Evolutionary conservation across 2,113 vertebrate species (phyloP), one percentile per base, ranked within the genome.

Genomic region (Leptocoma aspasia): DNA sequence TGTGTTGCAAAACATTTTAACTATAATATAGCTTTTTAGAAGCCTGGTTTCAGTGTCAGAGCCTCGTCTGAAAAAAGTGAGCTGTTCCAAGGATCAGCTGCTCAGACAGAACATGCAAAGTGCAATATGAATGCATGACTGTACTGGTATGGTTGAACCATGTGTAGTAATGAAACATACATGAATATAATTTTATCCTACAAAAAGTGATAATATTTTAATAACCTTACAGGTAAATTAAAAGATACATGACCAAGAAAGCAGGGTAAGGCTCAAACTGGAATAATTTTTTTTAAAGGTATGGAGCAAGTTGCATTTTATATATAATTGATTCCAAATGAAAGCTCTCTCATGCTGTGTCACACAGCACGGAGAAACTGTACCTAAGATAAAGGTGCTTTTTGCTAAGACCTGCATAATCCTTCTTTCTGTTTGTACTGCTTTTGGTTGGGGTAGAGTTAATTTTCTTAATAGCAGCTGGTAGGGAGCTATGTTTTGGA

Each of bases 151-250:
- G 11, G 57, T 52, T 59, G 14, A 86, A 56, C 8, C 65, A 85
- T 0, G 0, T 20, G 8, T 28, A 75, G 64, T 18, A 82, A 45
- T 27, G n/a, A 70, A 90, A 53, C 10, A 70, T 3, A 77, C 0
- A 30, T 22, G 1, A 41, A 61, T 31, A 54, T 31, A 27, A 69
- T 27, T 69, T 47, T 35, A 54, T 49, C 26, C 26, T 19, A 42
- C 9, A 49, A 35, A 54, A 82, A 54, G 9, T 16, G 13, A 2
- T 47, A 49, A 22, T 75, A 33, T 72, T 59, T 57, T 59, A 75
- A 57, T 41, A 71, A 70, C 11, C 35, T 49, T 9, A n/a, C 13
- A n/a, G 1, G 42, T 50, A 66, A 56, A 49, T 80, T 31, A 69
- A 69, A 86, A 80, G 1, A 68, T 39, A 68, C 13, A 26, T 37